phyloP scores from a whole-genome alignment of 2,113 vertebrate genomes.

The Willisornis vidua region DNA sequence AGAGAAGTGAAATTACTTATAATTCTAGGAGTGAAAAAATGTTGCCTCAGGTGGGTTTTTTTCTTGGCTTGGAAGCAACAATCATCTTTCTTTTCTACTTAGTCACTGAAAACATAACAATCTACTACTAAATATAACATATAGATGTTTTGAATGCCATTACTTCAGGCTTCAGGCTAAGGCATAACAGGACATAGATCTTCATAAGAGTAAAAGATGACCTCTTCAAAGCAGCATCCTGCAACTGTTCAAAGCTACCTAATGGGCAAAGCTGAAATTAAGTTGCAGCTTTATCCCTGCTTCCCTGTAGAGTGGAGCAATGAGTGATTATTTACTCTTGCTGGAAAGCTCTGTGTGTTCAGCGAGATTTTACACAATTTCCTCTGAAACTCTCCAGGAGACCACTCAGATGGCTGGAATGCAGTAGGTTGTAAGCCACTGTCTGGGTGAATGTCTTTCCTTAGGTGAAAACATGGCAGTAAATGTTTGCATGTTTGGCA shows the following conservation, averaged over 20 bases:
- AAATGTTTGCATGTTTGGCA: background rate
- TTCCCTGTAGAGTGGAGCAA: background rate
- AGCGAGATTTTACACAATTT: background rate
- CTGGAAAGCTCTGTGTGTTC: background rate
- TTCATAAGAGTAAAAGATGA: background rate
- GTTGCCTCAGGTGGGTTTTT: background rate
- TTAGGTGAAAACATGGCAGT: background rate
- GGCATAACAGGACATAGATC: background rate
- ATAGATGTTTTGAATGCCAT: background rate
- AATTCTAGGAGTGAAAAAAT: background rate
- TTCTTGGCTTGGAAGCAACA: background rate
- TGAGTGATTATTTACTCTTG: background rate
- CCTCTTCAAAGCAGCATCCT: background rate
- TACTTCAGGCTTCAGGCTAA: background rate
- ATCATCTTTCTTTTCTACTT: background rate
- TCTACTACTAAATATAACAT: background rate
- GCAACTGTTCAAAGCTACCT: background rate
- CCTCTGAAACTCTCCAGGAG: background rate
- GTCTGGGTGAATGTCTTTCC: background rate
- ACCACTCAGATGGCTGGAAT: rapidly evolving
- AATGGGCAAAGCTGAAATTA: background rate
- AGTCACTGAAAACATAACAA: background rate
- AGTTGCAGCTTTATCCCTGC: background rate
- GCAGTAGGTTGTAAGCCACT: background rate
- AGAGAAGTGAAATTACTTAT: background rate